Conservation (phyloP, 1,140 invertebrate species). For the Bombus breviceps region DNA sequence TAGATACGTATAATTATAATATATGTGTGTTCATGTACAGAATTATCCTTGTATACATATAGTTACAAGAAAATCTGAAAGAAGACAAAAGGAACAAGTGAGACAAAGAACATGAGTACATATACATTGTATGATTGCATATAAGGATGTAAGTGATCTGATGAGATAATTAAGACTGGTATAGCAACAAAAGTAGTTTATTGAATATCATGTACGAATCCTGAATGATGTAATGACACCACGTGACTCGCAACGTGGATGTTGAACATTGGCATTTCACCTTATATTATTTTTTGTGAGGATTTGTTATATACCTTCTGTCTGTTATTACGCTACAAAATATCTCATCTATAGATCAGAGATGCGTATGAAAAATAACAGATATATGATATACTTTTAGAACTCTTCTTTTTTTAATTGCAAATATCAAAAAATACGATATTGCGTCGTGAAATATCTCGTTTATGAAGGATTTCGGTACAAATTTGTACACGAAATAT, state of each 20-base stretch:
- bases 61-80: neutral
- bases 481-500: neutral
- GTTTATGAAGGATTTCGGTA: neutral
- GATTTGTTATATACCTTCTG: neutral
- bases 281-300: neutral
- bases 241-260: constrained; percentile 25
- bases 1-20: no score
- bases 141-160: neutral
- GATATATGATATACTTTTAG: neutral
- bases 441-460: neutral
- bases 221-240: constrained; percentile 13
- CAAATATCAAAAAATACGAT: neutral
- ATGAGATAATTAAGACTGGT: constrained; percentile 20
- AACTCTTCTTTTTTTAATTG: neutral
- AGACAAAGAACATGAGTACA: neutral
- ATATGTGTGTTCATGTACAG: neutral
- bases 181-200: neutral
- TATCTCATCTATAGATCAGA: neutral
- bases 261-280: neutral
- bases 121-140: neutral
- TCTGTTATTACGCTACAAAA: neutral
- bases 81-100: neutral
- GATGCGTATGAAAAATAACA: neutral
- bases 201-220: constrained; percentile 13
- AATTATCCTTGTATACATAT: neutral